Base-by-base conservation (phyloP, 2,888 invertebrate genomes). In the Nomada fabriciana region DNA sequence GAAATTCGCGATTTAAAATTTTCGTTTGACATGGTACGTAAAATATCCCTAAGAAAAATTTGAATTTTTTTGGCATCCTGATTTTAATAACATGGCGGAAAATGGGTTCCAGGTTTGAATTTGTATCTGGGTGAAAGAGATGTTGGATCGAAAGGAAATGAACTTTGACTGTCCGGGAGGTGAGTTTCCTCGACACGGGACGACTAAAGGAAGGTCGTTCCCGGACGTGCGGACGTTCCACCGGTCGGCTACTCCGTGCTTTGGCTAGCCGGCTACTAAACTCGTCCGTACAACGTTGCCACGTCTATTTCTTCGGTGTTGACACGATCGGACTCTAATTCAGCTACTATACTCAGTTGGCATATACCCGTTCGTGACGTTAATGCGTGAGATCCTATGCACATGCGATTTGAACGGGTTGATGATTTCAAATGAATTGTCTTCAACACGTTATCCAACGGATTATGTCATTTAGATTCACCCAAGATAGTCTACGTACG, bases 221-320 rank as follows among this genome's bases (percentile, higher is more conserved):
- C 88, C 83, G 82, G 85, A 86, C 87, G 78, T 80, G 82, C 87
- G 87, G 88, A 87, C 88, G 86, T 88, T 88, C 89, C 86, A 86
- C 82, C 83, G 83, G 77, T 73, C 80, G 76, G 75, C 86, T 76
- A 81, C 82, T 87, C 84, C 78, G 82, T 52, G 80, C 80, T 80
- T 80, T 84, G 88, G 83, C 81, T 86, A 83, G 85, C 84, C 88
- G 88, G 88, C 88, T 90, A 91, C 89, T 90, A 90, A 89, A 90
- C 89, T 89, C 87, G 85, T 84, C 77, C 86, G 79, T 72, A 84
- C 91, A 72, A 83, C 82, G 91, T 90, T 90, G 91, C 91, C 91
- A 89, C 87, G 87, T 90, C 86, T 80, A 80, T 80, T 73, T 67
- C 76, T 76, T 84, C 82, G 77, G 71, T 82, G 85, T 88, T 88